Evolutionary conservation across 2,888 invertebrate species (phyloP), one percentile per base, ranked within the genome.

Genomic region (Netelia melanura): DNA sequence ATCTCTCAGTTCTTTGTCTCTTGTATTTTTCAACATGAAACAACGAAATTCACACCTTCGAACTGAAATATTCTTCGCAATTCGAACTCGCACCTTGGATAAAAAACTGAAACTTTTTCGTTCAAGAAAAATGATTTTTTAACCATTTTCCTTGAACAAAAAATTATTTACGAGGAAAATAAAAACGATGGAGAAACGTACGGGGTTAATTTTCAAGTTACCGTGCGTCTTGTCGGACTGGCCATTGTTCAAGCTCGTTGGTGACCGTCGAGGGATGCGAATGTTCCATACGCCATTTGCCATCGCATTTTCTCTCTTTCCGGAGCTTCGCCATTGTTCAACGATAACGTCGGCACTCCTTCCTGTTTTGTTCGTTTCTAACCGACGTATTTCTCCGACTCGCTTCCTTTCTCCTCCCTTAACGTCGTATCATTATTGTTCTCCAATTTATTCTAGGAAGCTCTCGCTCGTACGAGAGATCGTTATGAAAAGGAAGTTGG

Each of bases 361-460:
- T n/a, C 65, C 17, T 62, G 48, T 62, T 74, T 62, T 74, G 62
- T 8, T 44, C 62, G 14, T 10, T 30, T n/a, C 54, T 43, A 14
- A 67, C 61, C 14, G 21, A 17, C 48, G 14, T 48, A 14, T 58
- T 54, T 61, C 25, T 38, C 43, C 30, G 1, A 10, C 17, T 38
- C 54, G 43, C 43, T 0, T 21, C 23, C 52, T 9, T 14, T 2
- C n/a, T n/a, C 21, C 17, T 61, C n/a, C 21, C 21, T 8, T 17
- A 23, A 48, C 30, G 8, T 68, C 54, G 44, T 48, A 43, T 64
- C 68, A 78, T 78, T 70, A 83, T 83, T 83, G 64, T 83, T 79
- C 79, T 65, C 54, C 75, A 58, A 79, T 79, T 79, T 79, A 75
- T 83, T 54, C 25, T 56, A 25, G 58, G 58, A 43, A 75, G 78